Conservation (phyloP, 1,140 invertebrate species). For the Nebria ingens region DNA sequence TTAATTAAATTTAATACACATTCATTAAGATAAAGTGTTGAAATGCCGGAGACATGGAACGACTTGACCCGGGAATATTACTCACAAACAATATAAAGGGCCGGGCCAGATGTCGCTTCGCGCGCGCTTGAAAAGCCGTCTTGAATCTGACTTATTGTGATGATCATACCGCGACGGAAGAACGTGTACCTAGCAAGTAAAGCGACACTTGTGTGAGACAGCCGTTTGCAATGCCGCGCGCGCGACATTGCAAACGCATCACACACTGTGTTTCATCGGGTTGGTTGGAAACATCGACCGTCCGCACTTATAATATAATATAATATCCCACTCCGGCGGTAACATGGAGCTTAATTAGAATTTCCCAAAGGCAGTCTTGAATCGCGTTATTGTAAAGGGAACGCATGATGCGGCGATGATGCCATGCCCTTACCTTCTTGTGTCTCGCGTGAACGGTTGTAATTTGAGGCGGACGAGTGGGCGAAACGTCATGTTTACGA, state of each 20-base stretch:
- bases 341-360: not conserved
- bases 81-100: slow-evolving; percentile 14
- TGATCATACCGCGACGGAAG: not conserved
- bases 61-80: slow-evolving; percentile 1
- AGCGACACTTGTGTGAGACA: not conserved
- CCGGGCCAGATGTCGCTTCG: slow-evolving; percentile 13
- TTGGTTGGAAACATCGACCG: too few relatives aligned
- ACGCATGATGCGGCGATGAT: too few relatives aligned
- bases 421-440: not conserved
- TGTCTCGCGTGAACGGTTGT: not conserved
- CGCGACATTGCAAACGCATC: not conserved
- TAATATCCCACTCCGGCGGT: too few relatives aligned
- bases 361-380: not conserved
- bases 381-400: not conserved
- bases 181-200: not conserved
- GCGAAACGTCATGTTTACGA: not conserved
- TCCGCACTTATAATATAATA: too few relatives aligned
- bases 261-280: not conserved
- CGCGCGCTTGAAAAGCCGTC: slow-evolving; percentile 9
- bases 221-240: too few relatives aligned
- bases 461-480: not conserved
- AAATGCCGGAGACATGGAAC: slow-evolving; percentile 1
- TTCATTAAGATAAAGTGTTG: slow-evolving; percentile 8
- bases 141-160: not conserved
- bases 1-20: slow-evolving; percentile 17